Base-by-base conservation (phyloP, 2,113 vertebrate species). In the Stictonetta naevosa region DNA sequence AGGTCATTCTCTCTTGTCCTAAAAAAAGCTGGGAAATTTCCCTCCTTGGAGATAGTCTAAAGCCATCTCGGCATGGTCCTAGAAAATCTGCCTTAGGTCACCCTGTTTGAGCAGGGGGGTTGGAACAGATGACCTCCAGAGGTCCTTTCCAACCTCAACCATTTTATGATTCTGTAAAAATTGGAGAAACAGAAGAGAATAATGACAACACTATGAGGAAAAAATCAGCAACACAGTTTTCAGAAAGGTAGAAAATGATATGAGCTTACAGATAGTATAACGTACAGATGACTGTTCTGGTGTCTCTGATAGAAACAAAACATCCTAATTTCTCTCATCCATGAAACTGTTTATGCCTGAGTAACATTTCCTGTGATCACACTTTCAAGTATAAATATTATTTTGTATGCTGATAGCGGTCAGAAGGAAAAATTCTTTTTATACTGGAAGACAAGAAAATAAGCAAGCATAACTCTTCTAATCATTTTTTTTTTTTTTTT, bases 351-450 rank as follows among this genome's bases (percentile, higher is more conserved):
- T 91, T 81, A 91, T 89, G 31, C 77, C 68, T 82, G 38, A 93
- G 38, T 53, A 93, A 84, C 33, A 87, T 79, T 96, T 94, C 86
- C 83, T 88, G 80, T 64, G 66, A 94, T 93, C 83, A 72, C 74
- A 92, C 73, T 90, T 92, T 56, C 31, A 93, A 88, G 9, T 64
- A 81, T 90, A 96, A 97, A 94, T 86, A 95, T 95, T 96, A 72
- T 93, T 95, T 90, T 79, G 26, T 64, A 60, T 82, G 48, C 44
- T 83, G 80, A 88, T 62, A 81, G 22, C 48, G 56, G 56, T 31
- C 13, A 92, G 89, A 91, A 91, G 21, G 9, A 83, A 84, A 93
- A 96, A 82, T 23, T 90, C 46, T 19, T 83, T 96, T 79, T 83
- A 74, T 84, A 96, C 36, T 58, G 31, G 42, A 85, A 93, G 90